phyloP scores from a whole-genome alignment of 2,113 vertebrate species.

The Gallinago media region DNA sequence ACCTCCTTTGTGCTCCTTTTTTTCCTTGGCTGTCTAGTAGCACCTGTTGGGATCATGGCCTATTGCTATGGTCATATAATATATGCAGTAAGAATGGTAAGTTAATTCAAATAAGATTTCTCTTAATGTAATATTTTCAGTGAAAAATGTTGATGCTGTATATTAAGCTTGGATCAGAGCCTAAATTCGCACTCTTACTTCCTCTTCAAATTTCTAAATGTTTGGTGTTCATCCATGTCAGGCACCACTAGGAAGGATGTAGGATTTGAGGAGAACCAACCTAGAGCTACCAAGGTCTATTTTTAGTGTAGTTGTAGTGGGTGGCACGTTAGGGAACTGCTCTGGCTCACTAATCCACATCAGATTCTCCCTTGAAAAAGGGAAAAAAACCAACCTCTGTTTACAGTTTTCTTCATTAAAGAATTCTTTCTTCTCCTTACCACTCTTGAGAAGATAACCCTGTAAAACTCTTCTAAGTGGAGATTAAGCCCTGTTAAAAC shows the following conservation, averaged over 20 bases:
- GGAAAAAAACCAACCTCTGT: background rate
- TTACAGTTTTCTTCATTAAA: background rate
- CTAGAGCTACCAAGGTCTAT: background rate
- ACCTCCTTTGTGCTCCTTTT: constrained; percentile 91
- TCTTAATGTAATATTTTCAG: background rate
- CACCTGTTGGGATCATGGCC: constrained; percentile 87
- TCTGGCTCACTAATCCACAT: background rate
- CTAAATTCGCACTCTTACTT: background rate
- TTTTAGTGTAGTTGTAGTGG: background rate
- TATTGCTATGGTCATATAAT: constrained; percentile 96
- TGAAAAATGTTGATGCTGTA: background rate
- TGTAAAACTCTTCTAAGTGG: background rate
- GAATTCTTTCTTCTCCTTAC: background rate
- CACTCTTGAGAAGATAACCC: background rate
- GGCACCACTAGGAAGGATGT: background rate
- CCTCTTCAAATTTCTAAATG: background rate
- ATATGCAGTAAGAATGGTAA: constrained; percentile 90
- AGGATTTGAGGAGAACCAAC: background rate
- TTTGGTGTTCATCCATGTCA: background rate
- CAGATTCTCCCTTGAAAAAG: background rate
- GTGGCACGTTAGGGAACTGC: background rate
- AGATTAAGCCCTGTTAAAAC: background rate
- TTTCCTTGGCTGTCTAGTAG: constrained; percentile 89
- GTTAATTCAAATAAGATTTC: constrained; percentile 22
- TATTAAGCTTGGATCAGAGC: background rate